Conservation (phyloP, 2,797 vertebrate species). For the Acanthornis magna region DNA sequence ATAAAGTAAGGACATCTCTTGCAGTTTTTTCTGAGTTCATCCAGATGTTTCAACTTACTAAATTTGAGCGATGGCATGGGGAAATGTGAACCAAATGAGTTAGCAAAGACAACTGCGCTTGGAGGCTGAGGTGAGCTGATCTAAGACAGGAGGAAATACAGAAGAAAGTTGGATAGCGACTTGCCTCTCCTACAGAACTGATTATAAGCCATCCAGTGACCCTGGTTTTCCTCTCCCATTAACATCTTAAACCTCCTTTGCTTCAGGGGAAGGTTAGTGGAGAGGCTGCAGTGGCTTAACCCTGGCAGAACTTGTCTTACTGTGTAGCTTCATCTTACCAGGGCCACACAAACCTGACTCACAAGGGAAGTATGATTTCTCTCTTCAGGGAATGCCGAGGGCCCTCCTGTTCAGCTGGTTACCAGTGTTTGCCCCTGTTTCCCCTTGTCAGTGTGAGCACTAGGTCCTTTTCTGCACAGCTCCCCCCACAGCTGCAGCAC, state of each 20-base stretch:
- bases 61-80: not conserved
- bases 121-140: not conserved
- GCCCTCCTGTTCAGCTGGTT: not conserved
- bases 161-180: not conserved
- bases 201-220: not conserved
- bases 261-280: not conserved
- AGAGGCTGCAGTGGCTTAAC: not conserved
- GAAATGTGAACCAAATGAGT: constrained; percentile 6
- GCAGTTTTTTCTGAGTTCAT: not conserved
- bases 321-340: not conserved
- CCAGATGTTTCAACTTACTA: not conserved
- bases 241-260: not conserved
- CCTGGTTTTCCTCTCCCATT: not conserved
- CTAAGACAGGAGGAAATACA: not conserved
- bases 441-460: not conserved
- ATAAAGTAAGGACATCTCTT: not conserved
- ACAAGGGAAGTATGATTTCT: not conserved
- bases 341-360: not conserved
- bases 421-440: not conserved
- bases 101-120: not conserved
- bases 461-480: not conserved
- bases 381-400: not conserved
- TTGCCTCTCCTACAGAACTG: not conserved
- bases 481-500: not conserved
- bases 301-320: not conserved